Evolutionary conservation across 2,888 invertebrate genomes (phyloP).

Genomic region (Hololepta plana): DNA sequence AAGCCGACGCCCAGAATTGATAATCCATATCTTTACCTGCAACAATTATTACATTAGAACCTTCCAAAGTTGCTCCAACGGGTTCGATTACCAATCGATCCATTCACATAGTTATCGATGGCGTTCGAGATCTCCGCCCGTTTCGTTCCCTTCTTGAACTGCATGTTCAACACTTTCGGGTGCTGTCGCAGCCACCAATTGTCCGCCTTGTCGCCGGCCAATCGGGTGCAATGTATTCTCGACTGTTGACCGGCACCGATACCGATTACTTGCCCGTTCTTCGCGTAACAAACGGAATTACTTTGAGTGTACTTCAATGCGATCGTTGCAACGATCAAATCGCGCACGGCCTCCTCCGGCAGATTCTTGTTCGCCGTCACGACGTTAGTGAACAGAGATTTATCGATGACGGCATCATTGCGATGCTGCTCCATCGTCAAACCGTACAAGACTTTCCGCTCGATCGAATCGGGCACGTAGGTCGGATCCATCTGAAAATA

Average conservation of each 20-base stretch:
- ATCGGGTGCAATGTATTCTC: constrained; percentile 90
- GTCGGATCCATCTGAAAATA: constrained; percentile 53
- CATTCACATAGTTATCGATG: constrained; percentile 86
- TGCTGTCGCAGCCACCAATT: constrained; percentile 97
- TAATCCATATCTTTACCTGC: constrained; percentile 64
- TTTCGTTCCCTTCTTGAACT: constrained; percentile 70
- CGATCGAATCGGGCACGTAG: constrained; percentile 65
- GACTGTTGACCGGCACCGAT: constrained; percentile 99
- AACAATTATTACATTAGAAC: background rate
- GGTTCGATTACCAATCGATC: constrained; percentile 72
- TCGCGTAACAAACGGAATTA: constrained; percentile 94
- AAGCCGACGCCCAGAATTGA: constrained; percentile 54
- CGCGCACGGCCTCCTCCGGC: constrained; percentile 60
- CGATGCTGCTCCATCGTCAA: constrained; percentile 72
- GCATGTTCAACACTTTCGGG: constrained; percentile 64
- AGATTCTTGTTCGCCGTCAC: constrained; percentile 53
- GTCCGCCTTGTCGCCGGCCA: constrained; percentile 93
- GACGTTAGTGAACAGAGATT: constrained; percentile 60
- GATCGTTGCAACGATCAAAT: constrained; percentile 88
- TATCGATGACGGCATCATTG: constrained; percentile 72
- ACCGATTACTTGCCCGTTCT: constrained; percentile 82
- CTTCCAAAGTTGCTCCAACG: too few relatives aligned
- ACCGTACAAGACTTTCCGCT: constrained; percentile 72
- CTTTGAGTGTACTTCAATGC: constrained; percentile 96
- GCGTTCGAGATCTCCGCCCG: constrained; percentile 89